phyloP scores from a whole-genome alignment of 92 coral and sea anemone genomes.

The Zoanthus sansibaricus region DNA sequence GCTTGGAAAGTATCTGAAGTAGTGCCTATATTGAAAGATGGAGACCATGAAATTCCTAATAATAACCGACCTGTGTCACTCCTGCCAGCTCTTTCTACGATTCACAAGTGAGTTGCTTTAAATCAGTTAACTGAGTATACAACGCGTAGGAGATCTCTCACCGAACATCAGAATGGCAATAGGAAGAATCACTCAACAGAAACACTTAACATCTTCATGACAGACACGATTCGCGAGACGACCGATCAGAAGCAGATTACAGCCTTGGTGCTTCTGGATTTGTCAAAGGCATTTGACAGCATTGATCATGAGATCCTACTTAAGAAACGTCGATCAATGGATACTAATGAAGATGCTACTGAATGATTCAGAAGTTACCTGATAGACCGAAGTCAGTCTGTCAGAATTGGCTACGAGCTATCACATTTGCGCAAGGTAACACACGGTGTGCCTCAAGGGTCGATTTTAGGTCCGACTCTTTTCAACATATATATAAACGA shows the following conservation, averaged over 20 bases:
- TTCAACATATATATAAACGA: slow-evolving; percentile 39
- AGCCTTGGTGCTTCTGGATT: slow-evolving; percentile 20
- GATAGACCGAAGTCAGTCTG: slow-evolving; percentile 35
- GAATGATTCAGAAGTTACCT: slow-evolving; percentile 33
- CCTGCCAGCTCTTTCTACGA: not conserved
- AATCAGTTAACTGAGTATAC: not conserved
- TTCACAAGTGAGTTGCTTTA: too few species aligned
- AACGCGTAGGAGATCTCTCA: slow-evolving; percentile 18
- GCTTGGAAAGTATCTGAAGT: slow-evolving; percentile 58
- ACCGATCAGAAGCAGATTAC: slow-evolving; percentile 18
- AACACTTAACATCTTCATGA: slow-evolving; percentile 18
- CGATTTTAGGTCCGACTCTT: slow-evolving; percentile 44
- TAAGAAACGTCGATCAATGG: slow-evolving; percentile 8
- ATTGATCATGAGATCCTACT: slow-evolving; percentile 1
- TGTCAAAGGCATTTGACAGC: slow-evolving; percentile 24
- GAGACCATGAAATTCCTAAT: slow-evolving; percentile 16
- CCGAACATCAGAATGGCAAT: slow-evolving; percentile 7
- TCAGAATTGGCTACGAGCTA: slow-evolving; percentile 28
- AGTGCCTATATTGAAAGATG: slow-evolving; percentile 14
- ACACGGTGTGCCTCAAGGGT: slow-evolving; percentile 61
- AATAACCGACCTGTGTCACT: not conserved
- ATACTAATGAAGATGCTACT: slow-evolving; percentile 3
- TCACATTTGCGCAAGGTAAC: slow-evolving; percentile 19
- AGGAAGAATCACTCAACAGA: slow-evolving; percentile 15
- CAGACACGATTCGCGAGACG: slow-evolving; percentile 14